Evolutionary conservation across 2,888 invertebrate genomes (phyloP).

Genomic region (Cactoblastis cactorum): DNA sequence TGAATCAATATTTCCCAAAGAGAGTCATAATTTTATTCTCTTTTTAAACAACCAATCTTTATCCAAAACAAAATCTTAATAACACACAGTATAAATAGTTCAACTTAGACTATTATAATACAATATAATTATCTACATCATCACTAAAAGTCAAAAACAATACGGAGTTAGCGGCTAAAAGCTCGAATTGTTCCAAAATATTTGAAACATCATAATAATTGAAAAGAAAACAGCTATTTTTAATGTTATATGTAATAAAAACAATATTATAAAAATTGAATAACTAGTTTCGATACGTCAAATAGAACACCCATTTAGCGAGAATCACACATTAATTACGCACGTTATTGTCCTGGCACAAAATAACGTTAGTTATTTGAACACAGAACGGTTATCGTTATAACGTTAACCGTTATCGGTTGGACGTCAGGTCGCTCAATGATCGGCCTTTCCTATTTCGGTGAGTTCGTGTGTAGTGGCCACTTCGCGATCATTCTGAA

Average conservation of each 20-base stretch:
- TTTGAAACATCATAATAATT: background rate
- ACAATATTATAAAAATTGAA: background rate
- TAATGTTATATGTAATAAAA: background rate
- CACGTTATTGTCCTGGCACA: constrained; percentile 32
- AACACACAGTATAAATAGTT: constrained; percentile 1
- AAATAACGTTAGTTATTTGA: constrained; percentile 46
- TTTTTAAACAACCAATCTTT: constrained; percentile 11
- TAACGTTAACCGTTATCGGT: constrained; percentile 23
- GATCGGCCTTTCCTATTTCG: constrained; percentile 79
- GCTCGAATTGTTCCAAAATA: background rate
- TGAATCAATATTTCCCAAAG: background rate
- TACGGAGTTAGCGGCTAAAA: background rate
- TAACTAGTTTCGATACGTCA: background rate
- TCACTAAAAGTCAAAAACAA: background rate
- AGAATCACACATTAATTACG: constrained; percentile 28
- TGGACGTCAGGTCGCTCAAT: constrained; percentile 35
- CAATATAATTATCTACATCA: constrained; percentile 12
- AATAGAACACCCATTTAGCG: constrained; percentile 12
- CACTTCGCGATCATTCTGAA: constrained; percentile 61
- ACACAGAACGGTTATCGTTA: constrained; percentile 38
- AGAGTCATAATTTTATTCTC: background rate
- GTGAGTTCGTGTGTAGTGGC: constrained; percentile 83
- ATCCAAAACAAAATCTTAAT: constrained; percentile 7
- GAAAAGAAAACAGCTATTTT: background rate
- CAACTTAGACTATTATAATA: constrained; percentile 15